A percentile compares a stretch with the other conserved stretches of the same genome.
These are phyloP conservation scores for Lytechinus variegatus DNA, from an alignment of 35 echinoderm and acorn worm genomes.

Conservation along the genomic window DNA sequence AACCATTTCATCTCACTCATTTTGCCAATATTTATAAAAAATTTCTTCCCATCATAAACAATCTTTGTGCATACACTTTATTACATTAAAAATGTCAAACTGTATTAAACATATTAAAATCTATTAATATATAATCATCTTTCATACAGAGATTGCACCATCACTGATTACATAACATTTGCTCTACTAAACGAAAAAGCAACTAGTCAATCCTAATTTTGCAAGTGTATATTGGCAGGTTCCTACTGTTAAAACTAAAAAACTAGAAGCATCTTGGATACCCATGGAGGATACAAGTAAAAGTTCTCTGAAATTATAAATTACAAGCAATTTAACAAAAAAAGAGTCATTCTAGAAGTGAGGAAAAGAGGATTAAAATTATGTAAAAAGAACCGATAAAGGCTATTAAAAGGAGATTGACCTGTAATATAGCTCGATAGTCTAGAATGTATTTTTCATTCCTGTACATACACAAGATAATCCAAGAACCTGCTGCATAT, in stretches of 20 bases:
- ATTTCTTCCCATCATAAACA: background rate
- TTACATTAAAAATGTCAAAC: slow-evolving; percentile 4
- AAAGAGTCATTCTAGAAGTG: too few species aligned
- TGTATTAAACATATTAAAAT: background rate
- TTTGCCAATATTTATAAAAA: slow-evolving; percentile 7
- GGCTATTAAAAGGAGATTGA: too few species aligned
- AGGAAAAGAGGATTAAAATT: too few species aligned
- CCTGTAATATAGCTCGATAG: too few species aligned
- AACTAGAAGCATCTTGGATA: background rate
- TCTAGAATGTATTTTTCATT: too few species aligned
- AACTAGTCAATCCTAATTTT: background rate
- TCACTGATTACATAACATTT: slow-evolving; percentile 6
- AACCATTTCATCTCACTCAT: background rate
- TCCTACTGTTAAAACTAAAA: background rate
- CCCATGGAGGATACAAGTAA: background rate
- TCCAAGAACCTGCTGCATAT: too few species aligned
- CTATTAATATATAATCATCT: slow-evolving; percentile 21
- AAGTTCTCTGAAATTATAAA: background rate
- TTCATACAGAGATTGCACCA: background rate
- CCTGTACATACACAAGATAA: too few species aligned
- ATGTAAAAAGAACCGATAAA: too few species aligned
- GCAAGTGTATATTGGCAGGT: slow-evolving; percentile 1
- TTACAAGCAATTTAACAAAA: background rate
- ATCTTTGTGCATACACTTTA: slow-evolving; percentile 5
- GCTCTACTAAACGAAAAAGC: background rate